Conservation (phyloP, 2,113 vertebrate genomes). For the Lampris megalopsis region DNA sequence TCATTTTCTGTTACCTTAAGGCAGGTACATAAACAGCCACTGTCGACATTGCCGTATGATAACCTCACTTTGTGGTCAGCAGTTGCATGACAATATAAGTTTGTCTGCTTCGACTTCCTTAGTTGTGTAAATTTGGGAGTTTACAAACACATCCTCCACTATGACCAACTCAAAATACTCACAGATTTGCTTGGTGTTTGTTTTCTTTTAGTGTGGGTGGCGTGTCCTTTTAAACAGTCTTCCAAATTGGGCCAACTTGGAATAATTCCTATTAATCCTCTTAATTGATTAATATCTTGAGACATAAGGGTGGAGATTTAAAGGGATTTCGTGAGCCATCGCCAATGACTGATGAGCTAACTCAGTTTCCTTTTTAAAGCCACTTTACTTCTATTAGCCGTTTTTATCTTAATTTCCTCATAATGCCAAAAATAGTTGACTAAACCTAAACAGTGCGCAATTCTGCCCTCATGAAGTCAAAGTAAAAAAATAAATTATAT, state of each 20-base stretch:
- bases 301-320: conserved; percentile 65
- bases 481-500: too few species aligned
- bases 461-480: too few species aligned
- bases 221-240: conserved; percentile 23
- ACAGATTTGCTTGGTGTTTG: not conserved
- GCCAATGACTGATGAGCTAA: conserved; percentile 64
- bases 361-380: conserved; percentile 49
- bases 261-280: conserved; percentile 69
- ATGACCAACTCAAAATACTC: not conserved
- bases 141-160: not conserved
- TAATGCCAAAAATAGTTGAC: too few species aligned
- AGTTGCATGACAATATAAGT: too few species aligned
- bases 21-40: too few species aligned
- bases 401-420: too few species aligned
- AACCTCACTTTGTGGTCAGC: too few species aligned
- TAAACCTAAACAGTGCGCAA: too few species aligned
- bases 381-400: conserved; percentile 35
- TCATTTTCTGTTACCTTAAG: too few species aligned
- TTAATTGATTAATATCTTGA: conserved; percentile 64
- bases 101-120: too few species aligned
- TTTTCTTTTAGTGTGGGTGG: not conserved
- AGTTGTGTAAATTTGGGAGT: too few species aligned
- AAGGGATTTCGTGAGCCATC: conserved; percentile 56
- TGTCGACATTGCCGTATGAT: too few species aligned
- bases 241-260: conserved; percentile 57